Evolutionary conservation across 2,888 invertebrate genomes (phyloP).

Genomic region (Monopis laevigella): DNA sequence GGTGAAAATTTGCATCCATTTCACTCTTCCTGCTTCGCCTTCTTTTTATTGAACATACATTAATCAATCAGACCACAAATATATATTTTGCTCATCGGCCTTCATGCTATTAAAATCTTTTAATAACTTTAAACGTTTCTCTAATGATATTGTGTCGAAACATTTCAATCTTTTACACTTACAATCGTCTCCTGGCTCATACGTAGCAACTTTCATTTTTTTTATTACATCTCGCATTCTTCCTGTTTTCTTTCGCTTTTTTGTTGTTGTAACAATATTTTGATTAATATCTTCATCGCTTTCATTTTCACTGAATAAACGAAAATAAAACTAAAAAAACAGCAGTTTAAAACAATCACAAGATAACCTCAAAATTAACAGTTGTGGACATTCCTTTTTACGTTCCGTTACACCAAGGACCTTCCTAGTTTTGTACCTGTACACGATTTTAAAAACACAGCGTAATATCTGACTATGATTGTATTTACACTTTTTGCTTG

Average conservation of each 20-base stretch:
- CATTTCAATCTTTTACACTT: conserved; percentile 16
- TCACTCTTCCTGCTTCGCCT: conserved; percentile 5
- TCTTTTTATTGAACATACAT: conserved; percentile 16
- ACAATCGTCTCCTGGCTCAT: conserved; percentile 14
- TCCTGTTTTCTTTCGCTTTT: conserved; percentile 18
- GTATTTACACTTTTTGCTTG: conserved; percentile 13
- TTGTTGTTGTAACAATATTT: conserved; percentile 12
- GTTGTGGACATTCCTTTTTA: conserved; percentile 16
- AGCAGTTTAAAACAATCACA: conserved; percentile 13
- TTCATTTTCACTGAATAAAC: conserved; percentile 9
- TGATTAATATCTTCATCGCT: conserved; percentile 12
- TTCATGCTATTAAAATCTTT: conserved; percentile 4
- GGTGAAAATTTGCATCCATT: conserved; percentile 13
- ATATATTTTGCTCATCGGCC: conserved; percentile 6
- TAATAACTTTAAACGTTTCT: conserved; percentile 10
- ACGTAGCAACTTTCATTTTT: conserved; percentile 15
- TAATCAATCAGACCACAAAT: conserved; percentile 13
- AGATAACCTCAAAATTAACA: conserved; percentile 12
- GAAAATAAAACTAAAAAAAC: conserved; percentile 6
- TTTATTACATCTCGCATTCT: conserved; percentile 17
- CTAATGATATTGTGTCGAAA: conserved; percentile 15
- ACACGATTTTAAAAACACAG: too few relatives aligned
- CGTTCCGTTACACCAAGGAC: conserved; percentile 17
- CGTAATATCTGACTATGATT: conserved; percentile 14
- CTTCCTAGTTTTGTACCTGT: conserved; percentile 16